Percentiles rank a stretch among this genome's conserved stretches.
Evolutionary conservation across 2,888 invertebrate species (phyloP).

Genomic region (Orthosia cruda): DNA sequence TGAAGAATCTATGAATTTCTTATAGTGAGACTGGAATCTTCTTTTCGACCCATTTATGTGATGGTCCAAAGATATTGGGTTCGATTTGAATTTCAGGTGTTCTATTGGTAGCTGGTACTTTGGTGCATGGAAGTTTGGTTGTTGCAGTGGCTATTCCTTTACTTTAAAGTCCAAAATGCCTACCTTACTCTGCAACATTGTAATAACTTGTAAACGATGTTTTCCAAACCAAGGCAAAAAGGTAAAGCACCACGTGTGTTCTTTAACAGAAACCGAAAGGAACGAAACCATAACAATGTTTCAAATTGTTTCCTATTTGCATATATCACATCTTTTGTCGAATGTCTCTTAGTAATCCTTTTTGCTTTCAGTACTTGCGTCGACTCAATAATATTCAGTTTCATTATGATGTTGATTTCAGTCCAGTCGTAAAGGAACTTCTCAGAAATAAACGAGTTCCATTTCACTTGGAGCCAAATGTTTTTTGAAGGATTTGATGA

Average conservation of each 20-base stretch:
- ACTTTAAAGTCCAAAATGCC: not conserved
- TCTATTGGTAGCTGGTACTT: not conserved
- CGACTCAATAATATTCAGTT: constrained; percentile 23
- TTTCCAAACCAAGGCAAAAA: no score
- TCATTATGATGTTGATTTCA: constrained; percentile 18
- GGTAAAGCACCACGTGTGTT: no score
- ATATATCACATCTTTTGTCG: not conserved
- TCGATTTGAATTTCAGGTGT: not conserved
- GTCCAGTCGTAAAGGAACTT: constrained; percentile 6
- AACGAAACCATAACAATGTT: not conserved
- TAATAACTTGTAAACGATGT: no score
- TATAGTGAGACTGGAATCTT: constrained; percentile 22
- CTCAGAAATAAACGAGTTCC: constrained; percentile 3
- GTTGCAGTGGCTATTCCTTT: not conserved
- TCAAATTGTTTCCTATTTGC: not conserved
- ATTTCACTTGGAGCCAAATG: constrained; percentile 27
- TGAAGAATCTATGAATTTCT: constrained; percentile 45
- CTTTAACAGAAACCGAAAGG: not conserved
- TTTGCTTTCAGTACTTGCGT: not conserved
- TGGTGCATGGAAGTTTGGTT: not conserved
- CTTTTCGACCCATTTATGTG: not conserved
- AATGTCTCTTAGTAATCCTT: not conserved
- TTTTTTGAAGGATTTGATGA: not conserved
- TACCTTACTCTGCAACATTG: not conserved
- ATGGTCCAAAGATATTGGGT: not conserved